Percentiles rank a stretch among this genome's conserved stretches.
These are phyloP conservation scores for Enteromius anoplus DNA, from an alignment of 2,797 vertebrate genomes.

Conservation along the genomic window DNA sequence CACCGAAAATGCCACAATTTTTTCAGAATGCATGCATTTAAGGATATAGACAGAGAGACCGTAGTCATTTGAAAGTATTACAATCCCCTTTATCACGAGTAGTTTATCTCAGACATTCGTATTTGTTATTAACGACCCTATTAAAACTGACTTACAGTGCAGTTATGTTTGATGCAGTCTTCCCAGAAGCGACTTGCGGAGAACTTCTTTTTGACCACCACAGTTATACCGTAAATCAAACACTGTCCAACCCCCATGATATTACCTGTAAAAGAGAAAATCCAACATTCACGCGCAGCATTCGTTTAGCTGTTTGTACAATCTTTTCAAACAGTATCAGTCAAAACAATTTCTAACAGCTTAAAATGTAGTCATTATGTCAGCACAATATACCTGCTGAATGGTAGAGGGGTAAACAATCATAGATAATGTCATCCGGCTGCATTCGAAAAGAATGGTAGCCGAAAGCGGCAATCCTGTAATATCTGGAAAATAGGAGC, in stretches of 20 bases:
- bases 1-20: too few species aligned
- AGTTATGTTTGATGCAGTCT: conserved; percentile 85
- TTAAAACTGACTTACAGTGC: conserved; percentile 80
- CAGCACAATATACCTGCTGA: conserved; percentile 79
- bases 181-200: conserved; percentile 91
- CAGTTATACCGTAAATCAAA: conserved; percentile 85
- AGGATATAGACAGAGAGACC: too few species aligned
- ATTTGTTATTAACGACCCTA: neutral
- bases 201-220: conserved; percentile 88
- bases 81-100: too few species aligned
- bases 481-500: conserved; percentile 78
- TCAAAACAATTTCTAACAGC: neutral
- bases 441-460: conserved; percentile 85
- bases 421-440: conserved; percentile 82
- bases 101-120: neutral
- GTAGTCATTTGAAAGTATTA: too few species aligned
- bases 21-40: too few species aligned
- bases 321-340: neutral
- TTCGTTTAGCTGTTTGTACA: neutral
- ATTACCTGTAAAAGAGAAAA: conserved; percentile 75
- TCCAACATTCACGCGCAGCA: neutral
- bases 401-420: conserved; percentile 92
- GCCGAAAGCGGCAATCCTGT: conserved; percentile 88
- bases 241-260: conserved; percentile 91
- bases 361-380: neutral